Percentiles rank a stretch among this genome's conserved stretches.
Conservation (phyloP, 2,888 invertebrate genomes). For the Andricus curvator region DNA sequence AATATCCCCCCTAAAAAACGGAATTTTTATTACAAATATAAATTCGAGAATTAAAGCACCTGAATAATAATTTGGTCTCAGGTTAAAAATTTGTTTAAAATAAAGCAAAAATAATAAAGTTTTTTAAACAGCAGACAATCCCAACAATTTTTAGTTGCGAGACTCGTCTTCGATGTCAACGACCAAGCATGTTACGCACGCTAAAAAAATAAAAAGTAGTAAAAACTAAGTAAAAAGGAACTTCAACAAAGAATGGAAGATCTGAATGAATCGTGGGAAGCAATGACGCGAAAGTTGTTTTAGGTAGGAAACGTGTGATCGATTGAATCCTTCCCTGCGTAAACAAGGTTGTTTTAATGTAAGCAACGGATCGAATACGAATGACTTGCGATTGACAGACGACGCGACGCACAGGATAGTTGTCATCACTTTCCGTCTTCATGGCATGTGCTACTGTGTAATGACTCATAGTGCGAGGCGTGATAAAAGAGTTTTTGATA, state of each 20-base stretch:
- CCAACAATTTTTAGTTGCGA: too few relatives aligned
- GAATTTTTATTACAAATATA: too few relatives aligned
- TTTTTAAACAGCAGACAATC: too few relatives aligned
- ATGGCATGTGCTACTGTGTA: conserved; percentile 47
- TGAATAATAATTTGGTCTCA: too few relatives aligned
- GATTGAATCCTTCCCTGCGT: conserved; percentile 25
- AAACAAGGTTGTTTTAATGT: conserved; percentile 34
- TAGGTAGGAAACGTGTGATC: conserved; percentile 17
- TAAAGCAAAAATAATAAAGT: too few relatives aligned
- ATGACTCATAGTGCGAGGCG: conserved; percentile 46
- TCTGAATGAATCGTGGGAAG: conserved; percentile 53
- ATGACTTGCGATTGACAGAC: conserved; percentile 49
- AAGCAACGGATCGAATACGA: conserved; percentile 45
- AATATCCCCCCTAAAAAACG: too few relatives aligned
- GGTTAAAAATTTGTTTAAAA: too few relatives aligned
- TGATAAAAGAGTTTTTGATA: conserved; percentile 57
- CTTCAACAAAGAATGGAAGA: conserved; percentile 33
- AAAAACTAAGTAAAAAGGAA: conserved; percentile 1
- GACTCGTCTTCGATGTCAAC: background rate
- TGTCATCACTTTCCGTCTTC: conserved; percentile 40
- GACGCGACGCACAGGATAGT: conserved; percentile 34
- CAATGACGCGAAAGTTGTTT: conserved; percentile 43
- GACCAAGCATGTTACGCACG: background rate
- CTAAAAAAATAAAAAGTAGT: conserved; percentile 14
- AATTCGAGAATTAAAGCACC: too few relatives aligned